A percentile compares a stretch with the other conserved stretches of the same genome.
These are phyloP conservation scores for Linhomoeus sp. DNA, from an alignment of 2,888 invertebrate genomes.

Conservation along the genomic window DNA sequence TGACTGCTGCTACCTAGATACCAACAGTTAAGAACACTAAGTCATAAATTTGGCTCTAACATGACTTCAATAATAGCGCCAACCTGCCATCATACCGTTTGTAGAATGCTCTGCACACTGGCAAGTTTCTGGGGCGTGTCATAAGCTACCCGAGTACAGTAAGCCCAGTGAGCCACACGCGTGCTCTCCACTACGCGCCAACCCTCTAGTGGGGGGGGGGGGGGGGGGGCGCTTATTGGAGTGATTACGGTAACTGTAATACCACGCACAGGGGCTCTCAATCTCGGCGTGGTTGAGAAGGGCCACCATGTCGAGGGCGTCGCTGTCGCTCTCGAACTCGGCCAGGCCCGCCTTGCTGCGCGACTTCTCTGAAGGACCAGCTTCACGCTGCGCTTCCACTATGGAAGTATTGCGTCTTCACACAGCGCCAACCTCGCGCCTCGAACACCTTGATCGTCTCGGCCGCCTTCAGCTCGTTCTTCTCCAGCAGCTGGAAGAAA, in stretches of 20 bases:
- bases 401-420: not conserved
- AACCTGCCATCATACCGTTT: too few species aligned
- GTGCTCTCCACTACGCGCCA: too few species aligned
- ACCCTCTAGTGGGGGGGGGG: too few species aligned
- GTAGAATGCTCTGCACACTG: too few species aligned
- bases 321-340: slow-evolving; percentile 73
- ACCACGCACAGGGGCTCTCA: slow-evolving; percentile 68
- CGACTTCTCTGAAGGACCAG: not conserved
- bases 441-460: slow-evolving; percentile 48
- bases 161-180: too few species aligned
- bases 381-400: not conserved
- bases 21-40: too few species aligned
- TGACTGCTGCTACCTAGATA: not conserved
- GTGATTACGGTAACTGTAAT: too few species aligned
- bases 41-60: too few species aligned
- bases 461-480: slow-evolving; percentile 11
- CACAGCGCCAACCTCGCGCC: slow-evolving; percentile 43
- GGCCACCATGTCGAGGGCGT: slow-evolving; percentile 80
- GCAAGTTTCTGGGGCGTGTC: too few species aligned
- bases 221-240: too few species aligned
- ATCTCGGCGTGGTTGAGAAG: slow-evolving; percentile 86
- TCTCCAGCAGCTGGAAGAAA: not conserved
- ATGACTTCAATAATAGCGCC: too few species aligned
- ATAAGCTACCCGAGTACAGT: too few species aligned
- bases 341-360: slow-evolving; percentile 62